Conservation (phyloP, 2,113 vertebrate species). For the Sinocyclocheilus maitianheensis region DNA sequence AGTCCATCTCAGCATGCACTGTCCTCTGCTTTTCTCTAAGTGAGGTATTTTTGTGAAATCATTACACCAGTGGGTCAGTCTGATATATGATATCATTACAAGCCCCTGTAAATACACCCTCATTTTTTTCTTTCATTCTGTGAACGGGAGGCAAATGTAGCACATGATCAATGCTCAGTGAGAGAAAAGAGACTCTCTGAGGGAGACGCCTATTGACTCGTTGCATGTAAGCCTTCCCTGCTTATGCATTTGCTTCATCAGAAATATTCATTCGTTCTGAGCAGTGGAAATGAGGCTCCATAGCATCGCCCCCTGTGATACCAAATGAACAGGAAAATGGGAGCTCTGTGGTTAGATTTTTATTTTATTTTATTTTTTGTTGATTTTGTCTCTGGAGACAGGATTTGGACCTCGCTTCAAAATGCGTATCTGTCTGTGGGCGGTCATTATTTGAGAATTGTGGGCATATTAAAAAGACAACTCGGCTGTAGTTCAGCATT, state of each 20-base stretch:
- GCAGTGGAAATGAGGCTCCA: not conserved
- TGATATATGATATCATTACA: constrained; percentile 51
- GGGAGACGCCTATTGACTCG: constrained; percentile 44
- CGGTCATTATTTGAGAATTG: constrained; percentile 24
- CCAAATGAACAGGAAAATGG: constrained; percentile 29
- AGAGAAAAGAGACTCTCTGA: constrained; percentile 20
- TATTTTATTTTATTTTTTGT: not conserved
- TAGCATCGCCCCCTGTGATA: constrained; percentile 2
- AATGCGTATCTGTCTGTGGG: not conserved
- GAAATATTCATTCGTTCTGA: constrained; percentile 39
- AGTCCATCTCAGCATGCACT: not conserved
- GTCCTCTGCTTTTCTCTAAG: constrained; percentile 29
- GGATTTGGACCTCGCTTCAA: not conserved
- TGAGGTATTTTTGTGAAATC: constrained; percentile 29
- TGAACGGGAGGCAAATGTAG: constrained; percentile 37
- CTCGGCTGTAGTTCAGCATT: constrained; percentile 21
- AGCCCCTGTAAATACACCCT: constrained; percentile 37
- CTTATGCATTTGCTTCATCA: constrained; percentile 30
- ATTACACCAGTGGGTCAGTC: constrained; percentile 48
- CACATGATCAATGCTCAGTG: constrained; percentile 46
- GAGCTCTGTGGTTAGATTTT: not conserved
- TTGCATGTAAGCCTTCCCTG: not conserved
- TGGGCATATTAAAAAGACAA: constrained; percentile 26
- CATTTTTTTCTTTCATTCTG: constrained; percentile 43
- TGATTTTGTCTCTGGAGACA: constrained; percentile 28